These are phyloP conservation scores for Drosophila mayaguana DNA, from an alignment of 2,888 invertebrate species.

Conservation along the genomic window DNA sequence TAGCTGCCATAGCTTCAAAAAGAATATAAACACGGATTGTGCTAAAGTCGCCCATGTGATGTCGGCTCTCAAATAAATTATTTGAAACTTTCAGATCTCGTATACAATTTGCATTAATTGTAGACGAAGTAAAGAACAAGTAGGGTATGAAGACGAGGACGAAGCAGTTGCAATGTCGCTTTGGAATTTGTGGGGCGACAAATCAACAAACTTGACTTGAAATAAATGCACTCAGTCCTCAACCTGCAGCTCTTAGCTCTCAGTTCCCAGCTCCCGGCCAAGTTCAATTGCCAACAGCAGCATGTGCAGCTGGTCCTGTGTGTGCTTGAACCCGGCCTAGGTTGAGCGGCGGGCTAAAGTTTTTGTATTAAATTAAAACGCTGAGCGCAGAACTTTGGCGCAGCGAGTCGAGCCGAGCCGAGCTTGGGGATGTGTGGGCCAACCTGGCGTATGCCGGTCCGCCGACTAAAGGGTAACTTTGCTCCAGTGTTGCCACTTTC, in stretches of 20 bases:
- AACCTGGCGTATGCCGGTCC: slow-evolving; percentile 58
- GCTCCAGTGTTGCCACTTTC: slow-evolving; percentile 69
- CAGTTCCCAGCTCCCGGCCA: slow-evolving; percentile 48
- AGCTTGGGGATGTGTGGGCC: slow-evolving; percentile 8
- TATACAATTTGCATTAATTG: slow-evolving; percentile 61
- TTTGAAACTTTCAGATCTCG: background rate
- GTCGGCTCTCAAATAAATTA: background rate
- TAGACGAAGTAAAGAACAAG: slow-evolving; percentile 14
- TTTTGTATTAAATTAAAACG: slow-evolving; percentile 81
- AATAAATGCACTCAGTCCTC: slow-evolving; percentile 69
- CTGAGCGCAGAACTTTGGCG: slow-evolving; percentile 66
- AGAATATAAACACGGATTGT: background rate
- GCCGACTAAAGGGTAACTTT: slow-evolving; percentile 44
- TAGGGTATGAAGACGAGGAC: background rate
- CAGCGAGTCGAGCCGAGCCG: slow-evolving; percentile 14
- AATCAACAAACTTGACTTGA: slow-evolving; percentile 75
- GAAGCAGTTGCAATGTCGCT: slow-evolving; percentile 24
- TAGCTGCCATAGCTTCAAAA: background rate
- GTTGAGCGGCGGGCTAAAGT: slow-evolving; percentile 58
- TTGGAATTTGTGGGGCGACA: slow-evolving; percentile 61
- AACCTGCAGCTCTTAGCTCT: slow-evolving; percentile 17
- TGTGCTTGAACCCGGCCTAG: slow-evolving; percentile 54
- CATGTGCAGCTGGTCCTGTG: slow-evolving; percentile 24
- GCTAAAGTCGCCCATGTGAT: background rate
- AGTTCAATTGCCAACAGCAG: slow-evolving; percentile 46